Conservation (phyloP, 2,113 vertebrate species). For the Paralichthys olivaceus region DNA sequence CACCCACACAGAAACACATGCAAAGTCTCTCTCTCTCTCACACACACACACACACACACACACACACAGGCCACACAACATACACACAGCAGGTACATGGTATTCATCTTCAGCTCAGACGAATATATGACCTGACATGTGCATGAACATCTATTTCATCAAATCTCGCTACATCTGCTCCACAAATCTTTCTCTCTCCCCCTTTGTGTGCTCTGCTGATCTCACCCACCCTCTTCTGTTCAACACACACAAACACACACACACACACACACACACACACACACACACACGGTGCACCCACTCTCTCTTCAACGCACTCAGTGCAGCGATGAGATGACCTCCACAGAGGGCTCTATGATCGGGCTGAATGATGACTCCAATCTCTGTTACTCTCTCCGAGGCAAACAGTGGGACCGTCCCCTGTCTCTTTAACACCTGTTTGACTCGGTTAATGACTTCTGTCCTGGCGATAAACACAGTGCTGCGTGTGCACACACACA, state of each 20-base stretch:
- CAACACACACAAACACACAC: slow-evolving; percentile 10
- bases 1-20: slow-evolving; percentile 23
- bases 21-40: slow-evolving; percentile 3
- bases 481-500: background rate
- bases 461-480: slow-evolving; percentile 48
- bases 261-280: slow-evolving; percentile 22
- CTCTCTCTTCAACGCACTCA: slow-evolving; percentile 12
- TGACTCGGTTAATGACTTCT: slow-evolving; percentile 71
- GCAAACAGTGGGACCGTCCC: slow-evolving; percentile 58
- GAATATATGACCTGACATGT: slow-evolving; percentile 31
- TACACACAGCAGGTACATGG: slow-evolving; percentile 18
- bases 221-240: background rate
- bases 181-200: slow-evolving; percentile 2
- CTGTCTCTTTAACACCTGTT: slow-evolving; percentile 74
- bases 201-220: background rate
- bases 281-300: background rate
- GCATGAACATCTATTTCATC: slow-evolving; percentile 28
- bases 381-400: slow-evolving; percentile 54
- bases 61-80: background rate
- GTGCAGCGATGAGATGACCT: slow-evolving; percentile 25
- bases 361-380: slow-evolving; percentile 58
- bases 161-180: slow-evolving; percentile 24
- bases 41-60: slow-evolving; percentile 10
- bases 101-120: slow-evolving; percentile 37
- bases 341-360: slow-evolving; percentile 38